phyloP scores from a whole-genome alignment of 2,888 invertebrate species.

The Palloptera scutellata region DNA sequence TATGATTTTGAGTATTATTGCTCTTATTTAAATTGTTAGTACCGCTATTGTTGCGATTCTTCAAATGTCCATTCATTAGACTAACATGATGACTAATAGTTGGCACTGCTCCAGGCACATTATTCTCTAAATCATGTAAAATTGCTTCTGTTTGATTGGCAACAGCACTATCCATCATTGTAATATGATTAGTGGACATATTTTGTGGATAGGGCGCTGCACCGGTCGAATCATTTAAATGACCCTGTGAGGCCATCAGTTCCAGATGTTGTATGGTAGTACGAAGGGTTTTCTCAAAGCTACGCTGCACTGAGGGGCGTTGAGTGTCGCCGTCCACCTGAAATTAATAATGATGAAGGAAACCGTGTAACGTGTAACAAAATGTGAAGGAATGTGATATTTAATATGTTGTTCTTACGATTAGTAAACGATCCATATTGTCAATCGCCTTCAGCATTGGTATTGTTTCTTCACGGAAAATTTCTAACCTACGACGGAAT shows the following conservation, averaged over 20 bases:
- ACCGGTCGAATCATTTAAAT: slow-evolving; percentile 7
- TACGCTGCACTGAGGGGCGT: slow-evolving; percentile 77
- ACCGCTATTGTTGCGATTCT: slow-evolving; percentile 50
- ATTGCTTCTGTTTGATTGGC: slow-evolving; percentile 57
- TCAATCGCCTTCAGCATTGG: slow-evolving; percentile 90
- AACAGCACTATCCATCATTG: slow-evolving; percentile 35
- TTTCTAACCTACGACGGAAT: slow-evolving; percentile 81
- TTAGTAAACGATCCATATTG: slow-evolving; percentile 80
- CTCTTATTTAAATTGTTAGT: slow-evolving; percentile 39
- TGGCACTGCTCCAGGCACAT: slow-evolving; percentile 63
- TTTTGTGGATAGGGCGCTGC: slow-evolving; percentile 11
- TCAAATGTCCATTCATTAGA: slow-evolving; percentile 62
- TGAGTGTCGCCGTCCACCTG: slow-evolving; percentile 90
- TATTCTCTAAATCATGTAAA: slow-evolving; percentile 61
- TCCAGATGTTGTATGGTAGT: slow-evolving; percentile 73
- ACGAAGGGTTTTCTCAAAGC: slow-evolving; percentile 75
- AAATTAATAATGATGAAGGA: slow-evolving; percentile 19
- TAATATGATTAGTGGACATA: slow-evolving; percentile 12
- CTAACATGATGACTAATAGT: slow-evolving; percentile 65
- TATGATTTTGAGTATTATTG: slow-evolving; percentile 33
- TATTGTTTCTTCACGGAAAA: slow-evolving; percentile 86
- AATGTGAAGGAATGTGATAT: background rate
- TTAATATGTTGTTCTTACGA: slow-evolving; percentile 70
- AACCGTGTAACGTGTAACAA: background rate
- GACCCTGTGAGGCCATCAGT: slow-evolving; percentile 18